These are phyloP conservation scores for Acronicta leporina DNA, from an alignment of 2,888 invertebrate genomes.

Conservation along the genomic window DNA sequence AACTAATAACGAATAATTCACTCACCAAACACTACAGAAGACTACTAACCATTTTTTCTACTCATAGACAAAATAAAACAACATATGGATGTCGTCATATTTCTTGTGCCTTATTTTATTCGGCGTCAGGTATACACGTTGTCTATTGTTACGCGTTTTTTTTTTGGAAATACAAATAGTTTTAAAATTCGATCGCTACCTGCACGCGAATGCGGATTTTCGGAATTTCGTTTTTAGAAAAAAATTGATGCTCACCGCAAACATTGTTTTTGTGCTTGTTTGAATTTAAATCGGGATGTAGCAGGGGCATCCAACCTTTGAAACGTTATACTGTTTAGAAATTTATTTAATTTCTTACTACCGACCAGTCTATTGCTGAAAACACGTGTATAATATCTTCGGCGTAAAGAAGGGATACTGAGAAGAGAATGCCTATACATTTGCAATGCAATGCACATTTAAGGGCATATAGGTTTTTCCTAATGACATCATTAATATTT, in stretches of 20 bases:
- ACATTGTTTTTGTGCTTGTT: constrained; percentile 84
- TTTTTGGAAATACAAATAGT: constrained; percentile 87
- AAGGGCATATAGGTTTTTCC: too few relatives aligned
- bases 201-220: constrained; percentile 84
- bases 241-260: constrained; percentile 85
- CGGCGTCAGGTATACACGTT: constrained; percentile 83
- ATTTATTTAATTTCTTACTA: not conserved
- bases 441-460: too few relatives aligned
- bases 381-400: too few relatives aligned
- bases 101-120: constrained; percentile 86
- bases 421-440: not conserved
- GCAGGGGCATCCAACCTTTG: constrained; percentile 67
- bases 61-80: constrained; percentile 70
- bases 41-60: constrained; percentile 59
- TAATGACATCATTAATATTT: too few relatives aligned
- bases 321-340: not conserved
- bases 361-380: not conserved
- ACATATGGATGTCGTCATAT: constrained; percentile 84
- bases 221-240: constrained; percentile 83
- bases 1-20: constrained; percentile 81
- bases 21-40: constrained; percentile 70
- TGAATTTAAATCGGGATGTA: constrained; percentile 63
- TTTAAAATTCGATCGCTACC: constrained; percentile 85
- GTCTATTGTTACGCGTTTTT: constrained; percentile 79
- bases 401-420: too few relatives aligned